Evolutionary conservation across 2,797 vertebrate genomes (phyloP).

Genomic region (Chloroceryle inda): DNA sequence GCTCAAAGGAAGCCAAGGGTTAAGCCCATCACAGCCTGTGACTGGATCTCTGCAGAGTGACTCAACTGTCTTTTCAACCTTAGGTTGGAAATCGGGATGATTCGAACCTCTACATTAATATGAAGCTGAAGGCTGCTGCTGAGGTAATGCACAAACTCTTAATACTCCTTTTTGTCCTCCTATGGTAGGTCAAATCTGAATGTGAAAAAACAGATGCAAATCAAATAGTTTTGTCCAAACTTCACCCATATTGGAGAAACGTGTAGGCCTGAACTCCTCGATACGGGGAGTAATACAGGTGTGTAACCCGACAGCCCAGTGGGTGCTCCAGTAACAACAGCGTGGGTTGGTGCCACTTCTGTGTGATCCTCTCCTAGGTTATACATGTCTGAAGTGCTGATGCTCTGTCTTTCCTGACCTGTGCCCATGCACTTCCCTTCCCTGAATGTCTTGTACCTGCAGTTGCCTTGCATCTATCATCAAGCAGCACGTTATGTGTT

Average conservation of each 20-base stretch:
- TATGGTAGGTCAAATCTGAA: background rate
- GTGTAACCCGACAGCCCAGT: background rate
- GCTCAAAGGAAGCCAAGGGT: background rate
- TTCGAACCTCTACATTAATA: slow-evolving; percentile 96
- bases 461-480: background rate
- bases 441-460: background rate
- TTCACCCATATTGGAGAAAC: background rate
- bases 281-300: background rate
- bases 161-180: background rate
- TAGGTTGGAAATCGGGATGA: slow-evolving; percentile 97
- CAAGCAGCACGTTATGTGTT: background rate
- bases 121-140: slow-evolving; percentile 96
- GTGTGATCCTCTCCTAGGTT: background rate
- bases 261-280: background rate
- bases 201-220: background rate
- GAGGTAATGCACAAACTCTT: slow-evolving; percentile 85
- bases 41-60: background rate
- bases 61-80: slow-evolving; percentile 10
- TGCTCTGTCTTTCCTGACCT: background rate
- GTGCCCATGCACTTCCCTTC: background rate
- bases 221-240: background rate
- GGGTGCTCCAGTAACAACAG: background rate
- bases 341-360: background rate
- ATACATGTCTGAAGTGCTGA: background rate
- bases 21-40: background rate